Conservation (phyloP, 2,797 vertebrate species). For the Martes flavigula region DNA sequence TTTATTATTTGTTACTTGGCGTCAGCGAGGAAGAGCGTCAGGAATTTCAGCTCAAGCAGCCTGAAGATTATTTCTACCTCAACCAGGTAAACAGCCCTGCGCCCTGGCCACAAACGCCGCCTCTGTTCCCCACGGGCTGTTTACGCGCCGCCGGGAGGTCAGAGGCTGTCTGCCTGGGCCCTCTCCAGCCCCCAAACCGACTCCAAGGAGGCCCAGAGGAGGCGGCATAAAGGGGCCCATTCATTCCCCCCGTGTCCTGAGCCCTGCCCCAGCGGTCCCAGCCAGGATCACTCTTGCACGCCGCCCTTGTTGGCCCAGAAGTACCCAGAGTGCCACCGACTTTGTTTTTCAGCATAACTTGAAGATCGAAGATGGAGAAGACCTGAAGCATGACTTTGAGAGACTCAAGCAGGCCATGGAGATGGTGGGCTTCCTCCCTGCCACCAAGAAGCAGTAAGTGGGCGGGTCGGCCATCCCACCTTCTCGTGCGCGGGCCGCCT, state of each 20-base stretch:
- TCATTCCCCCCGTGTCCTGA: neutral
- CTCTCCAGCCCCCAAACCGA: neutral
- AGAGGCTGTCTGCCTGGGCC: conserved; percentile 32
- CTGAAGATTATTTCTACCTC: conserved; percentile 99
- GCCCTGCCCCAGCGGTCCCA: neutral
- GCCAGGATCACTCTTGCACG: neutral
- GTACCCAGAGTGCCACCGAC: neutral
- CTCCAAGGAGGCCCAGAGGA: neutral
- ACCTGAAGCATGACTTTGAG: conserved; percentile 96
- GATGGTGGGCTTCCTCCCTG: conserved; percentile 98
- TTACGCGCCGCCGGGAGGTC: neutral
- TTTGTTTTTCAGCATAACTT: conserved; percentile 92
- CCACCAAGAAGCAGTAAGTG: conserved; percentile 97
- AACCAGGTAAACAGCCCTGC: conserved; percentile 90
- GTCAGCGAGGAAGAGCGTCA: conserved; percentile 93
- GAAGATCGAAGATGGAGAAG: conserved; percentile 97
- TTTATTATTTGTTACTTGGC: conserved; percentile 97
- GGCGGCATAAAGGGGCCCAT: conserved; percentile 46
- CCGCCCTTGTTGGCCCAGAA: neutral
- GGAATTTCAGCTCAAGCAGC: conserved; percentile 96
- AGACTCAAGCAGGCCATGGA: conserved; percentile 99
- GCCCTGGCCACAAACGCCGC: neutral
- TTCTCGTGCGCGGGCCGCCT: rapidly evolving
- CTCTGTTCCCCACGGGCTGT: conserved; percentile 19
- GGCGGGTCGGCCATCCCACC: rapidly evolving